Conservation (phyloP, 2,113 vertebrate genomes). For the Paratilapia polleni region DNA sequence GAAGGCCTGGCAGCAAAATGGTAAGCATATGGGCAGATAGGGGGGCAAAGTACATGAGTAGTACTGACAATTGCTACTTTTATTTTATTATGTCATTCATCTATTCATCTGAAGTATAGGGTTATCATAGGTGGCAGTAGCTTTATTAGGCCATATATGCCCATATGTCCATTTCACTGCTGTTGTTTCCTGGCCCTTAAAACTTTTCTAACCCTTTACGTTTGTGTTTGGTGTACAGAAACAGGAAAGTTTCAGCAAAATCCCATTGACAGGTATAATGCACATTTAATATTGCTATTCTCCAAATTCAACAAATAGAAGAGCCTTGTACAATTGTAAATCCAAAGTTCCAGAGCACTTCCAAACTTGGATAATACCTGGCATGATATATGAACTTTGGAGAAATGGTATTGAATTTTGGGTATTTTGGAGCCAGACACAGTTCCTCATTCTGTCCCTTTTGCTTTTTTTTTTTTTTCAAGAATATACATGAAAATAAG, state of each 20-base stretch:
- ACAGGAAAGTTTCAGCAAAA: neutral
- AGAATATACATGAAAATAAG: neutral
- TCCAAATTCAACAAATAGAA: constrained; percentile 4
- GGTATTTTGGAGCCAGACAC: neutral
- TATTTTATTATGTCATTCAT: neutral
- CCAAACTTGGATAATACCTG: neutral
- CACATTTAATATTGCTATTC: constrained; percentile 4
- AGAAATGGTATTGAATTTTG: neutral
- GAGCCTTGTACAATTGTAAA: neutral
- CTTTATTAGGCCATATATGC: neutral
- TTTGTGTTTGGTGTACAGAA: neutral
- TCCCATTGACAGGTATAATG: neutral
- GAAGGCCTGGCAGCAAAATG: constrained; percentile 29
- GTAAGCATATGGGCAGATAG: constrained; percentile 40
- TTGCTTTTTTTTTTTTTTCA: neutral
- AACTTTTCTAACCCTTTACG: neutral
- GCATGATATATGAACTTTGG: neutral
- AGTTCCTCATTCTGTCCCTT: neutral
- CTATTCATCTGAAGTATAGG: neutral
- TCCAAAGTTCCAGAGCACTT: neutral
- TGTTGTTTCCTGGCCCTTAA: neutral
- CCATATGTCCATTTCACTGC: neutral
- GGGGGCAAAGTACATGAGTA: neutral
- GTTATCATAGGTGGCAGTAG: neutral
- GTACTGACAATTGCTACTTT: neutral